Evolutionary conservation across 1,140 invertebrate species (phyloP), one percentile per base, ranked within the genome.

Genomic region (Pseudobourletiella spinata): DNA sequence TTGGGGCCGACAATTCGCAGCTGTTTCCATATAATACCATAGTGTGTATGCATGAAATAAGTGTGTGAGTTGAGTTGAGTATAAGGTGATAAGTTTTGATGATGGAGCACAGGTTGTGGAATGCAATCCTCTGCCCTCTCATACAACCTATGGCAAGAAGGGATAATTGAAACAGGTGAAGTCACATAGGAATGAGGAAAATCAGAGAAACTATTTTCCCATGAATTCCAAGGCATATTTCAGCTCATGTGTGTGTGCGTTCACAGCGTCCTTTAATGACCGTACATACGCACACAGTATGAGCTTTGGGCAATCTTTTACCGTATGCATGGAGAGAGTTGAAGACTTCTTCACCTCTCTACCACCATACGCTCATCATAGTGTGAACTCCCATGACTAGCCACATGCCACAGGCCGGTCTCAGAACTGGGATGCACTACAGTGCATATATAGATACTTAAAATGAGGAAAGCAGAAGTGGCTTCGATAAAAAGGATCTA

Each of bases 121-220:
- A n/a, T n/a, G n/a, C n/a, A n/a, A n/a, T n/a, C n/a, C n/a, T n/a
- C n/a, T n/a, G n/a, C n/a, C n/a, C n/a, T n/a, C n/a, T n/a, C n/a
- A n/a, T n/a, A n/a, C n/a, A n/a, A n/a, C n/a, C n/a, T n/a, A n/a
- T n/a, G n/a, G n/a, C n/a, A n/a, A n/a, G n/a, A n/a, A n/a, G n/a
- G n/a, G n/a, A n/a, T n/a, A n/a, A n/a, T n/a, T n/a, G n/a, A n/a
- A 51, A 51, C 14, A 22, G 22, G 52, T 28, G 8, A 25, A 55
- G 52, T 35, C 6, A 55, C 11, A 32, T 3, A 32, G 32, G 52
- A 55, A 55, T 55, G 52, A 55, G 28, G 32, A 39, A 55, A 55
- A 55, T 20, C 20, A n/a, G 18, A 32, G 28, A 35, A 55, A 55
- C 14, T 51, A 55, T 55, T 55, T 55, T 55, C 52, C 52, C 52